A percentile compares a stretch with the other conserved stretches of the same genome.
phyloP scores from a whole-genome alignment of 2,888 invertebrate species.

The Vesta saturnalis region DNA sequence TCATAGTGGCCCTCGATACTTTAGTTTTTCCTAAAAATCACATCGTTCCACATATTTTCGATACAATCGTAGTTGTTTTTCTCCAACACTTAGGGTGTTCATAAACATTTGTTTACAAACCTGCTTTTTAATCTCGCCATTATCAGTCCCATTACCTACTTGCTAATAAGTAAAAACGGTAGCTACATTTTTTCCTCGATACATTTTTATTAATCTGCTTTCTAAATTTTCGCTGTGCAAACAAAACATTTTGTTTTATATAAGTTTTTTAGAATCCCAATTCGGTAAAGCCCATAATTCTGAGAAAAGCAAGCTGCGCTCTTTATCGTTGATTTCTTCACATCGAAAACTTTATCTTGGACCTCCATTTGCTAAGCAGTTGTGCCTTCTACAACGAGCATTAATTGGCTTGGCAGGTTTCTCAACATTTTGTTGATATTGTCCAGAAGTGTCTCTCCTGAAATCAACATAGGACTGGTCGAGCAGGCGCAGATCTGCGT shows the following conservation, averaged over 20 bases:
- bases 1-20: constrained; percentile 18
- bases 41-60: constrained; percentile 16
- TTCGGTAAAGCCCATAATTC: constrained; percentile 13
- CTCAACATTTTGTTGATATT: neutral
- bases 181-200: neutral
- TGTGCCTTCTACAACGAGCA: neutral
- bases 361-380: neutral
- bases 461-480: constrained; percentile 4
- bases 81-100: constrained; percentile 3
- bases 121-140: no score
- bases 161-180: neutral
- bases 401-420: neutral
- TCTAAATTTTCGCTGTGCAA: no score
- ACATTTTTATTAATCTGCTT: no score
- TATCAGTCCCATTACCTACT: no score
- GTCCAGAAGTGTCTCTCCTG: neutral
- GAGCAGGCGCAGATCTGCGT: neutral
- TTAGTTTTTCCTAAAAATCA: constrained; percentile 18
- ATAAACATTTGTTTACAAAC: no score
- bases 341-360: constrained; percentile 1
- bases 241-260: no score
- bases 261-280: no score
- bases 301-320: neutral
- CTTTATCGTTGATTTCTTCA: neutral
- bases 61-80: neutral